Evolutionary conservation across 2,888 invertebrate genomes (phyloP), one percentile per base, ranked within the genome.

Genomic region (Ametastegia equiseti): DNA sequence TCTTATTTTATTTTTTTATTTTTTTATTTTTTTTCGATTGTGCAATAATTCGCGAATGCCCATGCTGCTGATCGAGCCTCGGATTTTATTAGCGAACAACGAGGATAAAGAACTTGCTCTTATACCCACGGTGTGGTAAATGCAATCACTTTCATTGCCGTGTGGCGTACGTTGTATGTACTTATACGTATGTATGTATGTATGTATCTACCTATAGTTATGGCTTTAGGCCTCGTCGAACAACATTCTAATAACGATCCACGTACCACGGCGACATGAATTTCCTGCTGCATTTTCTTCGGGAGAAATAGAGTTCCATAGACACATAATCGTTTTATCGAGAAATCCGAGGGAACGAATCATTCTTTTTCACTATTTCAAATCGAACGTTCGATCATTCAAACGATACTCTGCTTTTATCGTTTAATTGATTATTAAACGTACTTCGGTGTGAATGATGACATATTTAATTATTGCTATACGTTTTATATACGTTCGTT

Each of bases 141-240:
- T 63, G 77, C 81, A 47, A 63, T 45, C 80, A 85, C 85, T 87
- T 87, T 88, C 88, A 87, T 89, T 87, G 88, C 87, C 88, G 86
- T 87, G 88, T 86, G 86, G 82, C 23, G 27, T 15, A 42, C 13
- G 27, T 30, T n/a, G n/a, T n/a, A n/a, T n/a, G n/a, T n/a, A n/a
- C n/a, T n/a, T 39, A 42, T 9, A 42, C 6, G 42, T 42, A 42
- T 9, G 42, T 42, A 42, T 9, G 42, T 42, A 42, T 9, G 9
- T 42, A 42, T 9, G 9, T 42, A 42, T 9, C 5, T 6, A 42
- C 42, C 5, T 42, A 5, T 9, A 42, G 42, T 5, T 9, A 42
- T 9, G 42, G 42, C 9, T 42, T 5, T 30, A 60, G 30, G 60
- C 77, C 83, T 83, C 81, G 79, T 85, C 86, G 84, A 84, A 86